A percentile compares a stretch with the other conserved stretches of the same genome.
phyloP scores from a whole-genome alignment of 2,888 invertebrate genomes.

The Andrena bucephala region DNA sequence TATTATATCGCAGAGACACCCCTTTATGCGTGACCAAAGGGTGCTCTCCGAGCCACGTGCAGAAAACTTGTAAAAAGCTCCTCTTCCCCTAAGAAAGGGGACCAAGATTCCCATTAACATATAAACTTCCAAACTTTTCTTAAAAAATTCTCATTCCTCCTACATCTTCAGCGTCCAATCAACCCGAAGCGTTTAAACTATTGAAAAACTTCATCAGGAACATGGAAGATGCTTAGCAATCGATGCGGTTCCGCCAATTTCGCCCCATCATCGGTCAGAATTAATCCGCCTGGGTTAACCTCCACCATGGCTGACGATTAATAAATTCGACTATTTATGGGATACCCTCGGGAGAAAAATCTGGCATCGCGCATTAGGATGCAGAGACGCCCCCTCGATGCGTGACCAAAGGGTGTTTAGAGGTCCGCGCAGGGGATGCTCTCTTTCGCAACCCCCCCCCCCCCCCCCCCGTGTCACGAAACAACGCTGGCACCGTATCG shows the following conservation, averaged over 20 bases:
- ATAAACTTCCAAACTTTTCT: too few relatives aligned
- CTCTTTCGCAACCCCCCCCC: slow-evolving; percentile 31
- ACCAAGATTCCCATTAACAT: not conserved
- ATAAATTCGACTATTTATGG: slow-evolving; percentile 12
- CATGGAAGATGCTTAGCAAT: not conserved
- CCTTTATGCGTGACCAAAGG: slow-evolving; percentile 72
- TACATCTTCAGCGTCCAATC: too few relatives aligned
- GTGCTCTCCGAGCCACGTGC: slow-evolving; percentile 61
- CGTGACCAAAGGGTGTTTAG: slow-evolving; percentile 73
- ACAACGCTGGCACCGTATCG: slow-evolving; percentile 74
- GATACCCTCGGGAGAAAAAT: slow-evolving; percentile 4
- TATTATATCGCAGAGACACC: slow-evolving; percentile 60
- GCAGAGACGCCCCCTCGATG: slow-evolving; percentile 50
- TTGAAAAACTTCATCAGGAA: not conserved
- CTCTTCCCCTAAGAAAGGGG: not conserved
- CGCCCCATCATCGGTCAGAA: not conserved
- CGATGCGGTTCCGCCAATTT: not conserved
- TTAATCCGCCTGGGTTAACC: not conserved
- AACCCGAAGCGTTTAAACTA: too few relatives aligned
- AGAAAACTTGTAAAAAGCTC: slow-evolving; percentile 36
- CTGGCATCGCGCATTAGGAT: slow-evolving; percentile 32
- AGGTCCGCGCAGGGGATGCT: slow-evolving; percentile 34
- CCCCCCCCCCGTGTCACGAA: slow-evolving; percentile 59
- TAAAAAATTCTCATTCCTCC: too few relatives aligned
- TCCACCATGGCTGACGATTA: not conserved